Evolutionary conservation across 2,797 vertebrate genomes (phyloP), one percentile per base, ranked within the genome.

Genomic region (Acanthopagrus latus): DNA sequence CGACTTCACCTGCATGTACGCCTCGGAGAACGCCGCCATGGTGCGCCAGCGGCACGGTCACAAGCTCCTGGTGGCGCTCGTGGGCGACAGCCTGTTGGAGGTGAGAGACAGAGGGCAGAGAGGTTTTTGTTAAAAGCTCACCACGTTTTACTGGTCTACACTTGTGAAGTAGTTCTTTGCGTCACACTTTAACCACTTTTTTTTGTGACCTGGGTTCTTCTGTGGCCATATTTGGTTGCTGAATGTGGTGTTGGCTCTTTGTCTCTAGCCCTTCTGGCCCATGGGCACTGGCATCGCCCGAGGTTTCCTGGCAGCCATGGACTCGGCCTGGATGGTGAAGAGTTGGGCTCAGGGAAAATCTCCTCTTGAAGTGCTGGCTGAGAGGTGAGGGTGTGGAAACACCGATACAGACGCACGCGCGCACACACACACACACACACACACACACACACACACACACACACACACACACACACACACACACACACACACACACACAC

Each of bases 1-100:
- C 29, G 98, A 99, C 93, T 99, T 99, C 91, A 99, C 98, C 0
- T 99, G 98, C 92, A 99, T 99, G 98, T 99, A 99, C 0, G 98
- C 98, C 0, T 99, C 98, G 0, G 98, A 99, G 92, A 99, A 99
- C 0, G 98, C 98, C 0, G 98, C 98, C 1, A 93, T 99, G 87
- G 96, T 99, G 80, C 96, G 98, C 41, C 97, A 99, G 80, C 96
- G 97, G 78, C 93, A 95, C 0, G 96, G 96, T 18, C 97, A 99
- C 87, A 94, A 96, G 84, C 90, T 99, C 25, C 94, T 99, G 18
- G 97, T 99, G 88, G 96, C 97, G 0, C 91, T 99, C 16, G 97
- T 99, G 5, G 98, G 98, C 25, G 98, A 99, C 93, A 99, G 98
- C 88, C 95, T 99, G 52, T 81, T 99, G 18, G 98, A 99, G 97